Conservation (phyloP, 2,113 vertebrate genomes). For the Chauna torquata region DNA sequence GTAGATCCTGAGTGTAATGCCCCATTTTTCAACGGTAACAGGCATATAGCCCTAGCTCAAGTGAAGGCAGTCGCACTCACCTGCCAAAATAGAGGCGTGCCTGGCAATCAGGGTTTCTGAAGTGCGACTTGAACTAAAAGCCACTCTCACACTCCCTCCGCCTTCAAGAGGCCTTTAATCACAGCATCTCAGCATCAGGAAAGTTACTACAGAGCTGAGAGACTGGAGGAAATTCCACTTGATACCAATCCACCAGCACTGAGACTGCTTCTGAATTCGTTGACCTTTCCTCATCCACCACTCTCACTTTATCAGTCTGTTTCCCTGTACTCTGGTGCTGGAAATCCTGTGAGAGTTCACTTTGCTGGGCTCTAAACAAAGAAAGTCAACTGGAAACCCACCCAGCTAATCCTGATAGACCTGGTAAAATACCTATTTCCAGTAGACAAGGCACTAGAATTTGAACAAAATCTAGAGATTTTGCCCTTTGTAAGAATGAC, state of each 20-base stretch:
- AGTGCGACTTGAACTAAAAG: not conserved
- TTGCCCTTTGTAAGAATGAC: not conserved
- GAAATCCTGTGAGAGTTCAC: not conserved
- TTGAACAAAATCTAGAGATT: not conserved
- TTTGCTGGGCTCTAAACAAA: conserved; percentile 4
- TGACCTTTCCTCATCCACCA: not conserved
- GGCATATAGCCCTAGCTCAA: not conserved
- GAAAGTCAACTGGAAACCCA: not conserved
- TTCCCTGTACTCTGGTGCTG: not conserved
- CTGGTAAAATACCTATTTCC: not conserved
- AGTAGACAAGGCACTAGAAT: not conserved
- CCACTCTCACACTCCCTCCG: not conserved
- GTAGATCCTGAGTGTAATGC: not conserved
- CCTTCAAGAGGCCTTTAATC: not conserved
- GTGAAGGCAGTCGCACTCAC: not conserved
- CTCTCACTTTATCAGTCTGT: not conserved
- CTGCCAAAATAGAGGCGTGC: not conserved
- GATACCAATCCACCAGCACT: not conserved
- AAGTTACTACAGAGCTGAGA: not conserved
- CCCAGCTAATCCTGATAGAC: not conserved
- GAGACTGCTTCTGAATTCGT: conserved; percentile 12
- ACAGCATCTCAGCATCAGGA: conserved; percentile 15
- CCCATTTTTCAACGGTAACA: not conserved
- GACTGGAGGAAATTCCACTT: conserved; percentile 15
- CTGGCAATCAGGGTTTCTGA: not conserved